Base-by-base conservation (phyloP, 2,888 invertebrate species). In the Mellilla xanthometata region DNA sequence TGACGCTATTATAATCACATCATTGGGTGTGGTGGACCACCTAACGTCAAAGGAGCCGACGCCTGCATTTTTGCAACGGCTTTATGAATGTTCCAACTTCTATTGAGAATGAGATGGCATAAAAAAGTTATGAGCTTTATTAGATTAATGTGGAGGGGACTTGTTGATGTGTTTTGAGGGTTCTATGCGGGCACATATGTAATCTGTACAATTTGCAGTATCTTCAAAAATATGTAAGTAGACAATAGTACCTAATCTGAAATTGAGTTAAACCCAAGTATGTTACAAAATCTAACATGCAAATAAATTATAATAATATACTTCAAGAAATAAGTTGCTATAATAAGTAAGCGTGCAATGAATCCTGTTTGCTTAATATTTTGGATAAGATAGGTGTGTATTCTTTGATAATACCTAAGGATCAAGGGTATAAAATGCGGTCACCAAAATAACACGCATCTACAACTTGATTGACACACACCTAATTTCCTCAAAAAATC, bases 1-100 rank as follows among this genome's bases (percentile, higher is more conserved):
- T 86, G 81, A 80, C 78, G 83, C 84, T 84, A 89, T 89, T 87
- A 88, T 87, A 87, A 85, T 82, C 85, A 82, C 85, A 86, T 89
- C 84, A 86, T 63, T 74, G 67, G 68, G 61, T 61, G 62, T 62
- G 71, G 81, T 62, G 70, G 81, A 85, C 88, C 87, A 88, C 88
- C 89, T 87, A 83, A 74, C 74, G 74, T 84, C 86, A 88, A 88
- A 89, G 81, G 80, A 62, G 76, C 88, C 86, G 88, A 76, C 76
- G 54, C 62, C 66, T 70, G 65, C 71, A 88, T 82, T 86, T 89
- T 87, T 85, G 87, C 88, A 81, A 74, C 67, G 76, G 75, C 71
- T 80, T 81, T 39, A 36, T 47, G 77, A 75, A 44, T 73, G 72
- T 64, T 64, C 71, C 70, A 68, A 64, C 66, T 72, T 72, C 80